These are phyloP conservation scores for Ichneumon xanthorius DNA, from an alignment of 2,888 invertebrate species.

Conservation along the genomic window DNA sequence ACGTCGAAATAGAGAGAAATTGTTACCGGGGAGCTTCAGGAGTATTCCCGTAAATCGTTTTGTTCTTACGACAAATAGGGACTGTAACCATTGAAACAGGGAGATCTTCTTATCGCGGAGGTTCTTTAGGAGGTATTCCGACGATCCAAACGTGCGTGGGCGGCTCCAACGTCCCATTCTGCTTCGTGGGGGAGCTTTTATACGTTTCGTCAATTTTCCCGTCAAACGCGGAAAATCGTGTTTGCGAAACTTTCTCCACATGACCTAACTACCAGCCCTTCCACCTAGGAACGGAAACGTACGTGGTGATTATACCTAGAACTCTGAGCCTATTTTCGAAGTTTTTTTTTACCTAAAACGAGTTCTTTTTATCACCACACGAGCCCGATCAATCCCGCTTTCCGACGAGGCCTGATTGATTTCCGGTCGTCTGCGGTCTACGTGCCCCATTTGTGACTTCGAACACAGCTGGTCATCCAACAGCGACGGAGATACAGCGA, in stretches of 20 bases:
- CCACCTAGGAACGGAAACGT: neutral
- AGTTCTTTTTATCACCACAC: slow-evolving; percentile 19
- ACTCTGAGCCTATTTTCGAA: neutral
- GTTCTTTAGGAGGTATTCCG: neutral
- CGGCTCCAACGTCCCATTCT: neutral
- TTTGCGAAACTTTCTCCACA: neutral
- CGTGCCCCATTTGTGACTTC: slow-evolving; percentile 4
- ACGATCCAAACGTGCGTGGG: neutral
- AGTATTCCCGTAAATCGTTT: too few species aligned
- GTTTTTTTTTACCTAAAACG: neutral
- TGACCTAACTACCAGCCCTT: neutral
- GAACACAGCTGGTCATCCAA: neutral
- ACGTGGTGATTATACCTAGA: neutral
- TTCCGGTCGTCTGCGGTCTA: slow-evolving; percentile 37
- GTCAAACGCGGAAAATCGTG: neutral
- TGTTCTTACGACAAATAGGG: too few species aligned
- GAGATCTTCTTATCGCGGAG: neutral
- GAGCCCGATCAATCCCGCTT: neutral
- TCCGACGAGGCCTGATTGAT: slow-evolving; percentile 54
- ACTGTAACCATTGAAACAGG: neutral
- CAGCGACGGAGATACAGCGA: neutral
- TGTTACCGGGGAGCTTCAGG: neutral
- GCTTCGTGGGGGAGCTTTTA: slow-evolving; percentile 31
- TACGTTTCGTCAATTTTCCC: slow-evolving; percentile 33
- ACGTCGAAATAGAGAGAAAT: neutral